These are phyloP conservation scores for rat (Rattus norvegicus) DNA, from an alignment of 2,113 vertebrate genomes.

Conservation along the genomic window DNA sequence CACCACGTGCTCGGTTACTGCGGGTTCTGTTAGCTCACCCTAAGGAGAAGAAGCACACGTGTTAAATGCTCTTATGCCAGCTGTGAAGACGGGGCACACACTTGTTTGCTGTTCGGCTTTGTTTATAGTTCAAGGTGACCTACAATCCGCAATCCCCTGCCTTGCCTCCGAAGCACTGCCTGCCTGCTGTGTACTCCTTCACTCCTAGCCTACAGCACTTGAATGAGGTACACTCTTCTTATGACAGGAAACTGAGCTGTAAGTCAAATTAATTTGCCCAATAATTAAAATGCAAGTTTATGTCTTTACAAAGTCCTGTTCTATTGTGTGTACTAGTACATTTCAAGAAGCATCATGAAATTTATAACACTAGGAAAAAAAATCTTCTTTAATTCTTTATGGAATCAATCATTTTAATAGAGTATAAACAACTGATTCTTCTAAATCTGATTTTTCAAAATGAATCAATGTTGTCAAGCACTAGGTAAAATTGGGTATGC, in stretches of 20 bases:
- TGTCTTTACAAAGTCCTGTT: background rate
- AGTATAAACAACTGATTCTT: background rate
- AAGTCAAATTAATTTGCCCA: background rate
- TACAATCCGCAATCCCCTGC: background rate
- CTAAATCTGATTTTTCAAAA: background rate
- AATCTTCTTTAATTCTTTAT: conserved; percentile 1
- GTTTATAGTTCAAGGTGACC: background rate
- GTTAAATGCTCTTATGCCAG: background rate
- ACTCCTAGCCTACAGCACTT: background rate
- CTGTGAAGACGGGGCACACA: background rate
- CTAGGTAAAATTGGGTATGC: background rate
- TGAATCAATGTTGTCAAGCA: background rate
- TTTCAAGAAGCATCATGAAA: background rate
- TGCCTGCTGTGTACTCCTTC: background rate
- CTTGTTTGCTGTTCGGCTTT: background rate
- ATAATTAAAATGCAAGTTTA: background rate
- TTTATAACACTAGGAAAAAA: background rate
- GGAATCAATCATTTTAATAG: background rate
- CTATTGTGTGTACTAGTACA: background rate
- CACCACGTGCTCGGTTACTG: background rate
- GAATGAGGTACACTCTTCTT: background rate
- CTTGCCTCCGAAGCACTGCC: background rate
- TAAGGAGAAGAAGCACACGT: conserved; percentile 16
- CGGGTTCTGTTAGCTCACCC: background rate
- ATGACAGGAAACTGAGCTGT: background rate